phyloP scores from a whole-genome alignment of 2,797 vertebrate genomes.

The Danionella dracula region DNA sequence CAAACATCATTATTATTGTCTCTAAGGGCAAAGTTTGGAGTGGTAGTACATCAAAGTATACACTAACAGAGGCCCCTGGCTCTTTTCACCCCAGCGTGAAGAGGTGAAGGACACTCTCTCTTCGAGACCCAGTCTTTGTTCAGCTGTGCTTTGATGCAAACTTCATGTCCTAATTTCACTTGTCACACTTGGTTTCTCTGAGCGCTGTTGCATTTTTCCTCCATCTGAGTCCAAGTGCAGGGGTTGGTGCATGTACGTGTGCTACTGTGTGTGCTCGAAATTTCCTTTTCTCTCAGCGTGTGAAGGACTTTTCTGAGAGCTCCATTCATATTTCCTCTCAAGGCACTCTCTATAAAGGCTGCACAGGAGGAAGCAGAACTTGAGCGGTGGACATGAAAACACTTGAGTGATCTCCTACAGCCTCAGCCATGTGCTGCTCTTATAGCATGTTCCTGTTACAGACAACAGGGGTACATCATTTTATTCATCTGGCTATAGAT shows the following conservation, averaged over 20 bases:
- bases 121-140: slow-evolving; percentile 50
- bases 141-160: slow-evolving; percentile 59
- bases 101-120: slow-evolving; percentile 63
- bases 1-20: slow-evolving; percentile 58
- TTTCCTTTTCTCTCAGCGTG: not conserved
- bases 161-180: slow-evolving; percentile 57
- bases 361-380: slow-evolving; percentile 14
- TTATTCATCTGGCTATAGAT: too few species aligned
- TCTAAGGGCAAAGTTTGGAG: slow-evolving; percentile 51
- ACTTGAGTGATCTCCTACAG: slow-evolving; percentile 12
- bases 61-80: slow-evolving; percentile 54
- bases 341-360: slow-evolving; percentile 22
- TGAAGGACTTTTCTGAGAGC: slow-evolving; percentile 27
- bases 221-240: not conserved
- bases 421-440: not conserved
- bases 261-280: not conserved
- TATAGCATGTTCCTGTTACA: not conserved
- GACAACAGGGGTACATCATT: too few species aligned
- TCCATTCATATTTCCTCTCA: slow-evolving; percentile 30
- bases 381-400: slow-evolving; percentile 11
- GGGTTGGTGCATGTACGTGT: not conserved
- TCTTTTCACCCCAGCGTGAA: slow-evolving; percentile 40
- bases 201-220: slow-evolving; percentile 20
- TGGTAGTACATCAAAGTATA: slow-evolving; percentile 60
- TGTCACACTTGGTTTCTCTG: slow-evolving; percentile 54